Conservation (phyloP, 2,113 vertebrate species). For the Anarrhichthys ocellatus region DNA sequence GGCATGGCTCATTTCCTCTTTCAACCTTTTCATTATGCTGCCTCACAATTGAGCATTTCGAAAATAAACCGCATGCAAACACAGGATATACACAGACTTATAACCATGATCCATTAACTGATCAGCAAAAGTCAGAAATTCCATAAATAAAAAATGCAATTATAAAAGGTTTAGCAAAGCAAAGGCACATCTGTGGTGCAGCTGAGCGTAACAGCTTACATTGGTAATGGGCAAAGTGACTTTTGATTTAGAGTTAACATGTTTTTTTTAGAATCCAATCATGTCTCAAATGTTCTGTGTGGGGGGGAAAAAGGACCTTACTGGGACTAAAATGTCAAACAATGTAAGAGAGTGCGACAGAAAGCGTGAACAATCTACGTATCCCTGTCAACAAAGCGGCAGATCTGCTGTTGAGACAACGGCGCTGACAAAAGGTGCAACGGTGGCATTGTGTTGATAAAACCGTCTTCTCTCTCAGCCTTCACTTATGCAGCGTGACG, state of each 20-base stretch:
- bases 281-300: background rate
- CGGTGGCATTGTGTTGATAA: background rate
- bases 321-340: background rate
- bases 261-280: background rate
- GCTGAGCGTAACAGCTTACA: constrained; percentile 70
- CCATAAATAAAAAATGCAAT: constrained; percentile 74
- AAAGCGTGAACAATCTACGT: background rate
- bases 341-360: background rate
- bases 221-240: constrained; percentile 65
- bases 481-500: background rate
- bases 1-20: constrained; percentile 20
- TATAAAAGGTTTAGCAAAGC: constrained; percentile 70
- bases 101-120: constrained; percentile 32
- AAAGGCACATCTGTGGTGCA: constrained; percentile 62
- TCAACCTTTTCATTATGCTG: constrained; percentile 19
- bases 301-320: background rate
- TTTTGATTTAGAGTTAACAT: constrained; percentile 19
- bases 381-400: background rate
- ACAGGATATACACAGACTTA: constrained; percentile 1
- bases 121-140: constrained; percentile 46
- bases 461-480: background rate
- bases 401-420: background rate
- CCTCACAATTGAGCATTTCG: background rate
- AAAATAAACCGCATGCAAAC: background rate
- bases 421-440: background rate